phyloP scores from a whole-genome alignment of 92 coral and sea anemone genomes.

The Plumapathes pennacea region DNA sequence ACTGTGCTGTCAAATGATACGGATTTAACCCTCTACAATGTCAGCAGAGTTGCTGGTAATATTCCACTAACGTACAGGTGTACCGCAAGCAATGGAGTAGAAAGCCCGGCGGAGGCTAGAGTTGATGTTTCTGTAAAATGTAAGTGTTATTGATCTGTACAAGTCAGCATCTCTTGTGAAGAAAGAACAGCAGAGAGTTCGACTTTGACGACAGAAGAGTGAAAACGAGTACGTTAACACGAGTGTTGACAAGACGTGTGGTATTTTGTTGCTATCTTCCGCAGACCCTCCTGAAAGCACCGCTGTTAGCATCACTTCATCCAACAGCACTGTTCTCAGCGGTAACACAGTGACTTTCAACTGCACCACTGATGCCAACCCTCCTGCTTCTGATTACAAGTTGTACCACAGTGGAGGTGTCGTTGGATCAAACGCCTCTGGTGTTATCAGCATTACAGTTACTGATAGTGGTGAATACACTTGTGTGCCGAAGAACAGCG shows the following conservation, averaged over 20 bases:
- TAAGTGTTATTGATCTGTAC: background rate
- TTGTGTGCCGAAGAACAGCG: slow-evolving; percentile 40
- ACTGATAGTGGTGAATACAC: slow-evolving; percentile 31
- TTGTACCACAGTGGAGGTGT: slow-evolving; percentile 24
- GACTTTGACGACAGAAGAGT: no score
- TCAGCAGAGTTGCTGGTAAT: no score
- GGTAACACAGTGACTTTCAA: slow-evolving; percentile 6
- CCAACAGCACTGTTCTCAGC: slow-evolving; percentile 5
- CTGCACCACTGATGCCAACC: slow-evolving; percentile 48
- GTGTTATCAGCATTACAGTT: slow-evolving; percentile 2
- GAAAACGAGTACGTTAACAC: no score
- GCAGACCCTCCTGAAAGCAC: slow-evolving; percentile 10
- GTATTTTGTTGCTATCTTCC: background rate
- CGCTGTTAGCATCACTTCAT: background rate
- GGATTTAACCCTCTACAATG: background rate
- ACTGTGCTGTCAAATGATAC: background rate
- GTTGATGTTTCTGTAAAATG: background rate
- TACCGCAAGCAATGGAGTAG: slow-evolving; percentile 1
- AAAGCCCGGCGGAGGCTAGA: background rate
- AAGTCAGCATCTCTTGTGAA: no score
- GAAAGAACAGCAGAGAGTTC: no score
- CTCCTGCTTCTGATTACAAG: slow-evolving; percentile 24
- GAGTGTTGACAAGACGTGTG: no score
- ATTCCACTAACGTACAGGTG: slow-evolving; percentile 13
- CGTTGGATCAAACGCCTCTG: slow-evolving; percentile 17